Evolutionary conservation across 2,888 invertebrate genomes (phyloP).

Genomic region (Troides oblongomaculatus): DNA sequence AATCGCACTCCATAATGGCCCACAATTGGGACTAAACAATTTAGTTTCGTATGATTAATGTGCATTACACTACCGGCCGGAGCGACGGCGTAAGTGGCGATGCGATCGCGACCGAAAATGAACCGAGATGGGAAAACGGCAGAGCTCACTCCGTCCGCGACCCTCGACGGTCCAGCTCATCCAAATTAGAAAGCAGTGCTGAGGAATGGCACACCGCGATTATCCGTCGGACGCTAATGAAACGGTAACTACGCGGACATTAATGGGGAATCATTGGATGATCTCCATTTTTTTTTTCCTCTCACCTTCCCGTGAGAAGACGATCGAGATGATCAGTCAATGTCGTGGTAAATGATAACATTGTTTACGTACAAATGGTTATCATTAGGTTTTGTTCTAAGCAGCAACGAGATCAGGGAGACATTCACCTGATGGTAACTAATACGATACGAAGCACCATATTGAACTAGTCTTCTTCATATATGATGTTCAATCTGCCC

Average conservation of each 20-base stretch:
- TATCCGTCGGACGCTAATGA: slow-evolving; percentile 49
- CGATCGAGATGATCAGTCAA: slow-evolving; percentile 47
- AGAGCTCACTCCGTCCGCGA: slow-evolving; percentile 33
- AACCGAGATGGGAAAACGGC: slow-evolving; percentile 33
- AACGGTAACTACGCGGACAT: slow-evolving; percentile 37
- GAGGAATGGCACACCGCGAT: slow-evolving; percentile 60
- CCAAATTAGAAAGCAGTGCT: slow-evolving; percentile 60
- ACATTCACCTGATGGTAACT: no score
- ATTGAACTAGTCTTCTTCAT: no score
- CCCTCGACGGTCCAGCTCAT: slow-evolving; percentile 39
- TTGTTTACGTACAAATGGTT: neutral
- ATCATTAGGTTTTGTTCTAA: no score
- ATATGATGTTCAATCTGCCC: no score
- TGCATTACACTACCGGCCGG: slow-evolving; percentile 53
- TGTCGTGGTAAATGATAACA: slow-evolving; percentile 39
- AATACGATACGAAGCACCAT: no score
- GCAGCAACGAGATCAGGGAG: no score
- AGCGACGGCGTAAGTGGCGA: slow-evolving; percentile 32
- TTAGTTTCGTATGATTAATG: slow-evolving; percentile 76
- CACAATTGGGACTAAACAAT: slow-evolving; percentile 63
- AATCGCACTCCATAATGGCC: slow-evolving; percentile 37
- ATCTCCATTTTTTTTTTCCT: slow-evolving; percentile 32
- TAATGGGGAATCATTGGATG: slow-evolving; percentile 33
- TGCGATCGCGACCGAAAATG: slow-evolving; percentile 34
- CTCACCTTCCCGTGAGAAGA: slow-evolving; percentile 37